Percentiles rank a stretch among this genome's conserved stretches.
These are phyloP conservation scores for Lutjanus argentimaculatus DNA, from an alignment of 2,797 vertebrate species.

Conservation along the genomic window DNA sequence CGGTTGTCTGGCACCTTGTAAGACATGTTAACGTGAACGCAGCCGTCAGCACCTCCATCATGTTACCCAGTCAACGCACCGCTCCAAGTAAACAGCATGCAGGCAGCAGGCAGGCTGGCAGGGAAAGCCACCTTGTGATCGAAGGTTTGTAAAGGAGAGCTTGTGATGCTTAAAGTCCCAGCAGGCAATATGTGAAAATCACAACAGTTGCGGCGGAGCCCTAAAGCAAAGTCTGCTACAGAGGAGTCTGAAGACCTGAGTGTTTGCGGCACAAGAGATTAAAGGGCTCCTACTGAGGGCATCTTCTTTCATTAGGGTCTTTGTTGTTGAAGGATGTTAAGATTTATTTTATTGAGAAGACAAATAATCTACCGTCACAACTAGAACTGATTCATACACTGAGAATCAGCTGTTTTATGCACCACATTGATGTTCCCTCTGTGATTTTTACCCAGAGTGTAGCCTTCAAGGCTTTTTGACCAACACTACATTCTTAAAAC, in stretches of 20 bases:
- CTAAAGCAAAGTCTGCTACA: not conserved
- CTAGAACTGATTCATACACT: not conserved
- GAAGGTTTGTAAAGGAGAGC: constrained; percentile 6
- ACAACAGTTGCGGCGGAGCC: not conserved
- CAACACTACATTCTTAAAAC: too few species aligned
- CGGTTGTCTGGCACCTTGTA: constrained; percentile 27
- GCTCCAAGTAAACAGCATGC: constrained; percentile 21
- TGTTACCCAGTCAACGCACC: constrained; percentile 14
- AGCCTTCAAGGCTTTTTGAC: not conserved
- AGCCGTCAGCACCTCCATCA: not conserved
- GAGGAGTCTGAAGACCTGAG: constrained; percentile 1
- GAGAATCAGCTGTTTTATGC: not conserved
- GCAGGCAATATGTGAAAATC: not conserved
- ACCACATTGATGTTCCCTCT: not conserved
- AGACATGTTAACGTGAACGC: constrained; percentile 6
- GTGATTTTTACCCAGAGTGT: not conserved
- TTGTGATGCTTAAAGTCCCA: constrained; percentile 33
- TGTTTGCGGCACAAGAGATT: not conserved
- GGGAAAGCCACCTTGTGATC: constrained; percentile 51
- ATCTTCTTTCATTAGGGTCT: not conserved
- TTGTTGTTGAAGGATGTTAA: not conserved
- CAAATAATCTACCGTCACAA: not conserved
- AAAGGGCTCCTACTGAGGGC: not conserved
- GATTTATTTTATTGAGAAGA: constrained; percentile 1
- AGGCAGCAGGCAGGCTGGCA: not conserved